Conservation (phyloP, 1,140 invertebrate genomes). For the Bemisia tabaci region DNA sequence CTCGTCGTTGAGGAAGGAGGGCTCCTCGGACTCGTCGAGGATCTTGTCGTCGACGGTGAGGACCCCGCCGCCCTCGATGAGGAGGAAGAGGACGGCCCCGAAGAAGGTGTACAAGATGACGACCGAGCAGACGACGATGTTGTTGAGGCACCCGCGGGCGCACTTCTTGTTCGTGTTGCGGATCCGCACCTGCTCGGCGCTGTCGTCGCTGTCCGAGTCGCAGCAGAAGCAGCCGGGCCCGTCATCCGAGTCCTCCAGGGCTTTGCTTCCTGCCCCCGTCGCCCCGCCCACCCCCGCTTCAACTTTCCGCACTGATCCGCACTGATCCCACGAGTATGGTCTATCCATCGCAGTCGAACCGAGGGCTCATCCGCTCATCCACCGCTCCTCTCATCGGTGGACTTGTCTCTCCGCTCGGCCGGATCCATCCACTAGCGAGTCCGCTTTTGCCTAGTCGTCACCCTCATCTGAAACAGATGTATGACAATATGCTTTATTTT, state of each 20-base stretch:
- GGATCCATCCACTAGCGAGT: no score
- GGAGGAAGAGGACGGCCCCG: constrained; percentile 82
- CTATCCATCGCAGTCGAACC: background rate
- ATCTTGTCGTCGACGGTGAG: constrained; percentile 17
- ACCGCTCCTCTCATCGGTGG: no score
- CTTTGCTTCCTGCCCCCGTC: constrained; percentile 14
- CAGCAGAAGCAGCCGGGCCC: constrained; percentile 44
- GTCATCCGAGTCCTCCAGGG: constrained; percentile 22
- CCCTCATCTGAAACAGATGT: no score
- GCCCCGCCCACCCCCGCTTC: constrained; percentile 17
- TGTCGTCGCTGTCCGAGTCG: constrained; percentile 27
- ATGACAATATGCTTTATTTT: no score
- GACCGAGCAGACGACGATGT: constrained; percentile 73
- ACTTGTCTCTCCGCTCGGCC: no score
- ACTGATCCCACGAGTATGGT: background rate
- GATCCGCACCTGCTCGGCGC: constrained; percentile 37
- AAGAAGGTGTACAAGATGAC: constrained; percentile 80
- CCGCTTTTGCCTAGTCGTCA: no score
- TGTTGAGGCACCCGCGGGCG: constrained; percentile 60
- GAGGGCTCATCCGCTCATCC: no score
- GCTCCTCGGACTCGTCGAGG: constrained; percentile 16
- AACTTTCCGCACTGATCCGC: background rate
- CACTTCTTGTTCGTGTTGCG: constrained; percentile 46
- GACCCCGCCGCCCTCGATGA: constrained; percentile 61
- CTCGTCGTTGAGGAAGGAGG: constrained; percentile 27